Conservation (phyloP, 2,797 vertebrate genomes). For the Oceanodroma leucorhoa region DNA sequence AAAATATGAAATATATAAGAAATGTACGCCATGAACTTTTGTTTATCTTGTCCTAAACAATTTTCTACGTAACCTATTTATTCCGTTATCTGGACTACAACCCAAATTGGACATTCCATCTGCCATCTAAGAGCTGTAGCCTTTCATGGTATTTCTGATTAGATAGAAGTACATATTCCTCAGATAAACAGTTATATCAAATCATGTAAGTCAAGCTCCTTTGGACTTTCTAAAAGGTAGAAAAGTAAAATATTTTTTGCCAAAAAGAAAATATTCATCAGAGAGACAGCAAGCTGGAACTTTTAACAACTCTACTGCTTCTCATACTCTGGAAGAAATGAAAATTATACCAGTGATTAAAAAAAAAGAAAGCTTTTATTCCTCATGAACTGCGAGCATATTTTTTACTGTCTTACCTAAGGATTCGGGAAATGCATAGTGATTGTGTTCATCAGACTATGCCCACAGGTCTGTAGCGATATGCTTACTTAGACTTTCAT, state of each 20-base stretch:
- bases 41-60: background rate
- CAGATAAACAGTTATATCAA: background rate
- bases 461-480: background rate
- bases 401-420: background rate
- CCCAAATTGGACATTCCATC: background rate
- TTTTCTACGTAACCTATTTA: background rate
- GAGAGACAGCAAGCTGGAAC: background rate
- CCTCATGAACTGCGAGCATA: background rate
- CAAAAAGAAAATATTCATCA: background rate
- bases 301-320: background rate
- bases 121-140: background rate
- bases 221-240: background rate
- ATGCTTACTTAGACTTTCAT: background rate
- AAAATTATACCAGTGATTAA: background rate
- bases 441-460: background rate
- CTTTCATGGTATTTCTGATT: background rate
- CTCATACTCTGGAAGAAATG: background rate
- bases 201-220: background rate
- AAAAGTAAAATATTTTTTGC: background rate
- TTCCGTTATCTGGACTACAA: background rate
- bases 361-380: background rate
- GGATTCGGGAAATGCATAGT: background rate
- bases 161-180: background rate
- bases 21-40: fast-evolving
- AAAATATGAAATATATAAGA: background rate